Base-by-base conservation (phyloP, 2,888 invertebrate species). In the Drosophila falleni region DNA sequence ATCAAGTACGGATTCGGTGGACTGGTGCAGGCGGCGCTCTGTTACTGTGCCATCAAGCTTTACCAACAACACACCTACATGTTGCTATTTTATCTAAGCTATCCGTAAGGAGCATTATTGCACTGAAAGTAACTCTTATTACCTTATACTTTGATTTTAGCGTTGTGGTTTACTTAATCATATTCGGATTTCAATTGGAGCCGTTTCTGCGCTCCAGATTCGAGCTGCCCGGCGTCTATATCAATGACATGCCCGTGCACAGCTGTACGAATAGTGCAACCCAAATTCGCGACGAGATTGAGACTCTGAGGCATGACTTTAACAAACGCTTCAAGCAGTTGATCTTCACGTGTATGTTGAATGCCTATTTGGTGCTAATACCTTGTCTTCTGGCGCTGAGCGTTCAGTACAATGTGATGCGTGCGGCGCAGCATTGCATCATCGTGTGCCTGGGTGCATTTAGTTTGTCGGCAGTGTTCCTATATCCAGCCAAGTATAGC, bases 301-400 rank as follows among this genome's bases (percentile, higher is more conserved):
- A 97, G 72, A 94, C 94, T 42, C 92, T 99, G 8, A 95, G 97
- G 74, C 95, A 95, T 35, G 98, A 98, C 93, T 98, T 99, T 90
- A 98, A 98, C 91, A 94, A 95, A 74, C 94, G 98, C 39, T 94
- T 98, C 89, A 98, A 98, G 92, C 97, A 97, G 92, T 96, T 98
- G 63, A 93, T 99, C 2, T 97, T 97, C 91, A 94, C 93, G 78
- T 97, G 98, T 0, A 94, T 98, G 46, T 92, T 97, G 6, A 96
- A 96, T 81, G 96, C 97, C 0, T 98, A 98, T 91, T 95, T 97
- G 44, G 96, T 97, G 63, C 96, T 98, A 90, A 95, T 98, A 65
- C 98, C 98, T 0, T 96, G 97, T 89, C 96, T 97, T 91, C 97
- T 98, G 94, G 96, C 97, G 35, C 96, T 97, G 94, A 93, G 94